Conservation (phyloP, 2,888 invertebrate species). For the Hartigia nigra region DNA sequence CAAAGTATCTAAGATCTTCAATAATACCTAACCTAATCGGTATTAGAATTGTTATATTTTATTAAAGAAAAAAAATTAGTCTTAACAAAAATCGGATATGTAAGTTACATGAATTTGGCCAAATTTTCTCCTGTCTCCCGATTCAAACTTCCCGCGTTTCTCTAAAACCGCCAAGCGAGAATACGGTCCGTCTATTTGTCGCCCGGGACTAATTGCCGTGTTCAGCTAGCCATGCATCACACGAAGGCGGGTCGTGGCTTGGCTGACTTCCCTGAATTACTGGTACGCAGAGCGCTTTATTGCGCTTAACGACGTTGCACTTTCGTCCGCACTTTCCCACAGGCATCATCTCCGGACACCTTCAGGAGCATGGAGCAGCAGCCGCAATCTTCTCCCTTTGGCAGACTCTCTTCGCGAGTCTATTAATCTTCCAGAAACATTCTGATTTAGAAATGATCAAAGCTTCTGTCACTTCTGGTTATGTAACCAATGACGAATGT, state of each 20-base stretch:
- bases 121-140: background rate
- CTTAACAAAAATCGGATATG: background rate
- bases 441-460: background rate
- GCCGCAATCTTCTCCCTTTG: background rate
- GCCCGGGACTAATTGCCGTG: slow-evolving; percentile 50
- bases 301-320: slow-evolving; percentile 43
- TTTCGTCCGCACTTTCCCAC: slow-evolving; percentile 9
- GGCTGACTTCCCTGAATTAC: slow-evolving; percentile 43
- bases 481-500: background rate
- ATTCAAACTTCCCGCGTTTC: background rate
- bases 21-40: background rate
- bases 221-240: slow-evolving; percentile 50
- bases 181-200: slow-evolving; percentile 45
- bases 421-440: background rate
- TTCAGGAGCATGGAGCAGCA: background rate
- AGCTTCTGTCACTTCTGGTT: background rate
- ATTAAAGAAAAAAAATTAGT: background rate
- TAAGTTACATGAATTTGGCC: background rate
- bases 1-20: background rate
- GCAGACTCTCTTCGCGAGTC: background rate
- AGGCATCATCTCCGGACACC: background rate
- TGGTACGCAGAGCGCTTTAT: slow-evolving; percentile 48
- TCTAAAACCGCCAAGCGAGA: background rate
- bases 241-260: slow-evolving; percentile 27
- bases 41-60: background rate